These are phyloP conservation scores for Drosophila tanythrix DNA, from an alignment of 2,888 invertebrate genomes.

Conservation along the genomic window DNA sequence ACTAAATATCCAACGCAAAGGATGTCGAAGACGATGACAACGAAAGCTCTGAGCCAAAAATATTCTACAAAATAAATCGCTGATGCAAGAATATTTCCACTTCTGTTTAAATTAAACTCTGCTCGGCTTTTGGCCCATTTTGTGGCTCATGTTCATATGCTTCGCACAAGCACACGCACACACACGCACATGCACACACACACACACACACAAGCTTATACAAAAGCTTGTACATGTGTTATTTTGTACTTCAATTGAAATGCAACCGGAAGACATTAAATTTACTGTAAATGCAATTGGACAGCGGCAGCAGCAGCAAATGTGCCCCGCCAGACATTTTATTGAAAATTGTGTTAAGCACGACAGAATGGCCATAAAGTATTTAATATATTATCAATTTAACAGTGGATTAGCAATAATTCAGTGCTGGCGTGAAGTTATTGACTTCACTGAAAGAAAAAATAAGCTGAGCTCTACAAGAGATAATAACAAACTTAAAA, in stretches of 20 bases:
- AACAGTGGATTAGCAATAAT: conserved; percentile 13
- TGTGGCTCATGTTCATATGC: conserved; percentile 11
- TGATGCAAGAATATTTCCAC: conserved; percentile 33
- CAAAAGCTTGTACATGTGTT: conserved; percentile 2
- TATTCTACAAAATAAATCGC: conserved; percentile 27
- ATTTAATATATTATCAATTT: conserved; percentile 27
- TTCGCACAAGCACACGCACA: conserved; percentile 16
- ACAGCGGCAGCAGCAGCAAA: conserved; percentile 14
- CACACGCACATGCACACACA: background rate
- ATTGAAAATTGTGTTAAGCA: conserved; percentile 28
- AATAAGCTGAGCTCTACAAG: background rate
- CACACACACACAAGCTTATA: background rate
- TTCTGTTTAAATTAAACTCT: conserved; percentile 50
- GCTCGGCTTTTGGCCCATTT: conserved; percentile 39
- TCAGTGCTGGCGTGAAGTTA: conserved; percentile 2
- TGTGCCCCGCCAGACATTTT: conserved; percentile 32
- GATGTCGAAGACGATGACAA: conserved; percentile 43
- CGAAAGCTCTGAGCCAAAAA: background rate
- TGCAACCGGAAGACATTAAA: conserved; percentile 54
- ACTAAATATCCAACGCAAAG: conserved; percentile 53
- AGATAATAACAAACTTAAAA: background rate
- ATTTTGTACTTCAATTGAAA: conserved; percentile 33
- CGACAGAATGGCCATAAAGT: conserved; percentile 23
- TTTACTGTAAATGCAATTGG: conserved; percentile 29
- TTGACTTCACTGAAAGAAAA: conserved; percentile 2